Base-by-base conservation (phyloP, 2,797 vertebrate genomes). In the Poliocrania exsul region DNA sequence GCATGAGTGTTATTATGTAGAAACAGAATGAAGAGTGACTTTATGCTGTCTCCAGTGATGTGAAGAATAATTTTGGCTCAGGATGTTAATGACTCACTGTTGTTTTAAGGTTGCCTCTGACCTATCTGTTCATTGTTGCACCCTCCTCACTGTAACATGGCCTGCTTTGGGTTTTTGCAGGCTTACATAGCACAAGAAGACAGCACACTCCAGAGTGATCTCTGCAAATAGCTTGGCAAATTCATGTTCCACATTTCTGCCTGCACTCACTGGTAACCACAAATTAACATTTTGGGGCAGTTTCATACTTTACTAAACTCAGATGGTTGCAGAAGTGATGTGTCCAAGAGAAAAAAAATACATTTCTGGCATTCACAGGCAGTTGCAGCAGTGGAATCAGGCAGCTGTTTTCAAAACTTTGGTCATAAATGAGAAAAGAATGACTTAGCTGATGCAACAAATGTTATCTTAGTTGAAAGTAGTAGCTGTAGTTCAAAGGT, bases 401-500 rank as follows among this genome's bases (percentile, higher is more conserved):
- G 69, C 7, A 72, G 25, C 28, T 54, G 19, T 57, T 88, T 72
- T 84, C 28, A 80, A 81, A 74, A 91, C 16, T 62, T 72, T 56
- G 10, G 7, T 40, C 28, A 29, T 50, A 90, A 89, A 83, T 70
- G 11, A 51, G 25, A 78, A 67, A 85, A 73, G 0, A 86, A 62
- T 60, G n/a, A 23, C 24, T 93, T 53, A 82, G 60, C 21, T 71
- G 61, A 42, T 69, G 28, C 12, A 74, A 50, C 16, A 65, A 38
- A 88, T 78, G 17, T 50, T 77, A 57, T 44, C 53, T 73, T 74
- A 60, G 47, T 50, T 81, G 46, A 84, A 89, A 13, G 28, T 24
- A 51, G 40, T 33, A 71, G 28, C n/a, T 72, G 9, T 13, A 79
- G 44, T 86, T 95, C 83, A 83, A 86, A 96, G 62, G 62, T 65